A percentile compares a stretch with the other conserved stretches of the same genome.
phyloP scores from a whole-genome alignment of 2,113 vertebrate species.

The Myotis brandtii region DNA sequence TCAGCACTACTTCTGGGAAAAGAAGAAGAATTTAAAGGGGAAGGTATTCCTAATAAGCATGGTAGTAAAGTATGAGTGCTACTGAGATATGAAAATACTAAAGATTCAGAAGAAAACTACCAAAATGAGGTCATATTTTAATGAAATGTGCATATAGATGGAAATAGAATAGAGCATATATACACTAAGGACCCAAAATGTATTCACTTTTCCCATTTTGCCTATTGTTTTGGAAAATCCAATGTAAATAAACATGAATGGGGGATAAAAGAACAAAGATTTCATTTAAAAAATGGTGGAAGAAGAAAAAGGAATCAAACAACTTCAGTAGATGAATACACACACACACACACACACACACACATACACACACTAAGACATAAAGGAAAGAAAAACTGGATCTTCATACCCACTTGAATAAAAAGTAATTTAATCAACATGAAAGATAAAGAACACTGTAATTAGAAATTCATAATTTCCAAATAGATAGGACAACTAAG shows the following conservation, averaged over 20 bases:
- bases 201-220: neutral
- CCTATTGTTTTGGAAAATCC: neutral
- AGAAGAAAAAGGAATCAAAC: neutral
- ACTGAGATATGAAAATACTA: neutral
- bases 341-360: neutral
- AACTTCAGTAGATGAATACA: neutral
- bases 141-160: neutral
- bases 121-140: neutral
- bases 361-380: neutral
- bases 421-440: neutral
- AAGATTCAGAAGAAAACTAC: neutral
- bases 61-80: neutral
- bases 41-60: neutral
- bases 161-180: neutral
- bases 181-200: neutral
- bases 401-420: neutral
- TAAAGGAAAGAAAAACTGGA: neutral
- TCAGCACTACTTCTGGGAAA: neutral
- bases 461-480: neutral
- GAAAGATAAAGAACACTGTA: neutral
- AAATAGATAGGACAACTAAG: neutral
- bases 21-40: neutral
- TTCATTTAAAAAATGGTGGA: neutral
- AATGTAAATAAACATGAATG: neutral
- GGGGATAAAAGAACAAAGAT: neutral